A percentile compares a stretch with the other conserved stretches of the same genome.
phyloP scores from a whole-genome alignment of 2,888 invertebrate genomes.

The Escarpia spicata region DNA sequence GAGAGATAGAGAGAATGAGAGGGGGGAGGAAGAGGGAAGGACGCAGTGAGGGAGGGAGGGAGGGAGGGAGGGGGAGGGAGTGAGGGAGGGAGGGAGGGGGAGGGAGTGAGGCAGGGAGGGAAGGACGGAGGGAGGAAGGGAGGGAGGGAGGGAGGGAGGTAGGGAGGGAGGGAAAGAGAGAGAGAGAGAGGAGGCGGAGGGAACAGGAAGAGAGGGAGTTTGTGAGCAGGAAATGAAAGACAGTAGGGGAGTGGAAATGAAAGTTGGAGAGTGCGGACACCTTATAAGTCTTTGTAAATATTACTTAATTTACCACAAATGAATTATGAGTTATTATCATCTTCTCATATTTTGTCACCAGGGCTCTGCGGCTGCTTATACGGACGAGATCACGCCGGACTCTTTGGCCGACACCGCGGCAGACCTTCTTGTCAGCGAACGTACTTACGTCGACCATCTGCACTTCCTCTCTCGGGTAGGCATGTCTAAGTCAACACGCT shows the following conservation, averaged over 20 bases:
- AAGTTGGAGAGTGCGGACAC: too few species aligned
- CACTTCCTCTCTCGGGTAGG: constrained; percentile 22
- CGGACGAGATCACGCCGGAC: constrained; percentile 18
- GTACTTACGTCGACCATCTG: constrained; percentile 20
- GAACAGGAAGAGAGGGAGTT: constrained; percentile 29
- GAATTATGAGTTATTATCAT: background rate
- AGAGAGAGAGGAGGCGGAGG: constrained; percentile 18
- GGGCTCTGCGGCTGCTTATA: background rate
- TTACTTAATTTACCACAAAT: background rate
- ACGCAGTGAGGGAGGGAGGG: constrained; percentile 25
- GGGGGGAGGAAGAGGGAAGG: constrained; percentile 25
- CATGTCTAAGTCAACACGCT: background rate
- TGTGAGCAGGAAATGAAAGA: background rate
- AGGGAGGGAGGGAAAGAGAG: constrained; percentile 21
- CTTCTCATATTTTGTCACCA: background rate
- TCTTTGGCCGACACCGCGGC: background rate
- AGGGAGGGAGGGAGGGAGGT: constrained; percentile 19
- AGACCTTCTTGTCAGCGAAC: constrained; percentile 20
- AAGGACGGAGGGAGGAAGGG: constrained; percentile 12
- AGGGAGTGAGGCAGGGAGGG: constrained; percentile 23
- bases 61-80: background rate
- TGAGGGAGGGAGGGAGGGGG: constrained; percentile 18
- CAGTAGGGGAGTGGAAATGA: too few species aligned
- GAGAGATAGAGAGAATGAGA: constrained; percentile 24
- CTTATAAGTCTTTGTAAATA: background rate